phyloP scores from a whole-genome alignment of 1,140 invertebrate genomes.

The Luehdorfia chinensis region DNA sequence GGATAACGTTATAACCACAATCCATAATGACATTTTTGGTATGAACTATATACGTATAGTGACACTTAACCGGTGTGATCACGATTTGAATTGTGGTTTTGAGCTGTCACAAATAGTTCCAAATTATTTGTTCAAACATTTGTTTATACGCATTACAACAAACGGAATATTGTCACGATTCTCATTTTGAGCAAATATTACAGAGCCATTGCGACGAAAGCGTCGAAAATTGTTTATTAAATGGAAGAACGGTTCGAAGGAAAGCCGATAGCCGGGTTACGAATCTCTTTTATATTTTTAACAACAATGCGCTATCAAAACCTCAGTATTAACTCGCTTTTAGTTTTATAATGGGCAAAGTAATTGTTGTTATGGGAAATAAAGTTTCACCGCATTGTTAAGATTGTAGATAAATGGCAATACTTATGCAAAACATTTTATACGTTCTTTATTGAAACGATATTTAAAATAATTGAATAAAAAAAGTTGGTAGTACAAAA shows the following conservation, averaged over 20 bases:
- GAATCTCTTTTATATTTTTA: conserved; percentile 22
- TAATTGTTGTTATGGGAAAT: conserved; percentile 12
- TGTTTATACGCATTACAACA: conserved; percentile 14
- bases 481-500: no score
- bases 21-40: no score
- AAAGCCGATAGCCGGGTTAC: conserved; percentile 36
- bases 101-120: conserved; percentile 6
- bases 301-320: conserved; percentile 18
- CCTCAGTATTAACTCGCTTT: conserved; percentile 14
- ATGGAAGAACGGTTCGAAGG: conserved; percentile 45
- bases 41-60: no score
- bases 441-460: no score
- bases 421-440: neutral
- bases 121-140: conserved; percentile 23
- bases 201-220: conserved; percentile 43
- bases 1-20: no score
- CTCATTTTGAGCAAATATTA: conserved; percentile 49
- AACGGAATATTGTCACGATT: conserved; percentile 36
- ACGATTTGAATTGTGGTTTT: no score
- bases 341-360: conserved; percentile 17
- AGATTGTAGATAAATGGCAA: neutral
- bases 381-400: conserved; percentile 4
- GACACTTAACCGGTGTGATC: no score
- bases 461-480: no score
- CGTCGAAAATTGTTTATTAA: conserved; percentile 54